phyloP scores from a whole-genome alignment of 2,888 invertebrate genomes.

The Machimus atricapillus region DNA sequence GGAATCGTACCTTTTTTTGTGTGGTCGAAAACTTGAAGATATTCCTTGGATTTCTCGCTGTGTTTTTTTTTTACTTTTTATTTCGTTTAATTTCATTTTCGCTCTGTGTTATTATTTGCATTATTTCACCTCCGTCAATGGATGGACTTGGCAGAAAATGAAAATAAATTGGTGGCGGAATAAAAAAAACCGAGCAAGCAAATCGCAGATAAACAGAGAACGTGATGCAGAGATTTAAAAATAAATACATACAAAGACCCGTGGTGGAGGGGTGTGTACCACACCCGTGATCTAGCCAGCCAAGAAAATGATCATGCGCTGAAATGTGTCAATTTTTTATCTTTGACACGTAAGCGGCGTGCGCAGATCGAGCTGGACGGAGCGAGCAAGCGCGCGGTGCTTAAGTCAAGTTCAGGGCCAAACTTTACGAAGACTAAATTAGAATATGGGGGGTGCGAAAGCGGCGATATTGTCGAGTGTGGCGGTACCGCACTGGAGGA shows the following conservation, averaged over 20 bases:
- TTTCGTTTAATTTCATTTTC: neutral
- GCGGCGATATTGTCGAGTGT: neutral
- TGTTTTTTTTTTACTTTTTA: neutral
- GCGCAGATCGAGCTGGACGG: neutral
- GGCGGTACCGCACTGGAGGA: neutral
- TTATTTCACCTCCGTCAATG: slow-evolving; percentile 17
- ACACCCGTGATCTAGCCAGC: neutral
- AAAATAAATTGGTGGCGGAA: slow-evolving; percentile 9
- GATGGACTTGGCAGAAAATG: neutral
- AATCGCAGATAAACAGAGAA: slow-evolving; percentile 18
- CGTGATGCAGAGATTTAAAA: slow-evolving; percentile 11
- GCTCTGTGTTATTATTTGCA: slow-evolving; percentile 17
- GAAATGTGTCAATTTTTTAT: slow-evolving; percentile 36
- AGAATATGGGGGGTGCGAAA: neutral
- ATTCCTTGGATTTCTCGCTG: neutral
- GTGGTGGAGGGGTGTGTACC: neutral
- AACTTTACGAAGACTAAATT: slow-evolving; percentile 11
- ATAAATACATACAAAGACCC: neutral
- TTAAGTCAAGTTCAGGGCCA: slow-evolving; percentile 36
- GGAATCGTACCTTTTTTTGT: neutral
- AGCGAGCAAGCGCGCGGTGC: neutral
- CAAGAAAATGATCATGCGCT: neutral
- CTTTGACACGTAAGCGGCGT: slow-evolving; percentile 19
- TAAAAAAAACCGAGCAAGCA: neutral
- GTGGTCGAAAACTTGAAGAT: neutral